Evolutionary conservation across 2,113 vertebrate genomes (phyloP).

Genomic region (Ellobius talpinus): DNA sequence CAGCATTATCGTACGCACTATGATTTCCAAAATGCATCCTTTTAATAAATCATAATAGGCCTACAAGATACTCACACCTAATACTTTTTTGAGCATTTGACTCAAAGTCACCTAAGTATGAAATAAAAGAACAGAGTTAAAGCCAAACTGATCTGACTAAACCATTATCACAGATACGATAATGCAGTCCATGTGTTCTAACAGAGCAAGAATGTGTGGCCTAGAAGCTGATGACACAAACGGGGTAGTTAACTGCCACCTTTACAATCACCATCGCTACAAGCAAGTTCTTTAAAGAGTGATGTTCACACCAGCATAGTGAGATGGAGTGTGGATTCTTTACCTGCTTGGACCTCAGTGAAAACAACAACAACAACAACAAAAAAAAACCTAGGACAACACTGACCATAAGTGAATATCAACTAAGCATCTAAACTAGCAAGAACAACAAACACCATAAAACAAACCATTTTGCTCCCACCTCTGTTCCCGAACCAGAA

Average conservation of each 20-base stretch:
- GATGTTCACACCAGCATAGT: background rate
- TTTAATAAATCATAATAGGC: background rate
- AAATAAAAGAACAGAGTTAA: background rate
- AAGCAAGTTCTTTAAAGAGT: background rate
- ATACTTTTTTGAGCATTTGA: background rate
- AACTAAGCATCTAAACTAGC: background rate
- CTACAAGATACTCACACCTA: background rate
- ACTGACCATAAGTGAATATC: background rate
- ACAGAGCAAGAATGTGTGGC: background rate
- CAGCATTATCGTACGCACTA: background rate
- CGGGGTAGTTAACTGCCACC: background rate
- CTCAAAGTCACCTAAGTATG: background rate
- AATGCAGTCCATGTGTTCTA: background rate
- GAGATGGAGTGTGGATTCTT: background rate
- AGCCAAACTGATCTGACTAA: background rate
- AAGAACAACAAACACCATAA: background rate
- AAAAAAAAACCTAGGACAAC: background rate
- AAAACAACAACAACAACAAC: background rate
- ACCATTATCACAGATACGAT: background rate
- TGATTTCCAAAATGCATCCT: background rate
- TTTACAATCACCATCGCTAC: accelerated
- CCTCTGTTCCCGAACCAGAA: accelerated
- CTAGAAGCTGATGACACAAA: background rate
- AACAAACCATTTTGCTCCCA: too few relatives aligned
- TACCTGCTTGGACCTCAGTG: background rate